Percentiles rank a stretch among this genome's conserved stretches.
phyloP scores from a whole-genome alignment of 2,888 invertebrate genomes.

The Drosophila kambysellisi region DNA sequence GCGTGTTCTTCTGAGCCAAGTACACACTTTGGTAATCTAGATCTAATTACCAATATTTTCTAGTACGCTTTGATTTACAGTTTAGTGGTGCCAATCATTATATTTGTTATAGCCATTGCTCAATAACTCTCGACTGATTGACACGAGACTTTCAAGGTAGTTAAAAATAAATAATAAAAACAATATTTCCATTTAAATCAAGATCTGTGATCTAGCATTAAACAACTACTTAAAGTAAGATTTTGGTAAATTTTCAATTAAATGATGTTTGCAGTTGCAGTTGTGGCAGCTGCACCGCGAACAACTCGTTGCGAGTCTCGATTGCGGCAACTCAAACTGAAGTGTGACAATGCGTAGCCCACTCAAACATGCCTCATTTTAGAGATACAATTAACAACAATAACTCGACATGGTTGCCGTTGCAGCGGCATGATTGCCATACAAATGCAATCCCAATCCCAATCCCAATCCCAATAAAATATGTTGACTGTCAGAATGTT shows the following conservation, averaged over 20 bases:
- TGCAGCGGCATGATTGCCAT: conserved; percentile 9
- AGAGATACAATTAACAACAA: conserved; percentile 68
- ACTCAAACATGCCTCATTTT: conserved; percentile 52
- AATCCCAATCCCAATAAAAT: conserved; percentile 75
- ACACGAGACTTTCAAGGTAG: neutral
- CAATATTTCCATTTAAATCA: neutral
- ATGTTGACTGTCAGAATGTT: conserved; percentile 63
- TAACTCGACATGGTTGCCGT: conserved; percentile 38
- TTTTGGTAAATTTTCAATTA: neutral
- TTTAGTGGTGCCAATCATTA: conserved; percentile 13
- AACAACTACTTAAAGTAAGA: neutral
- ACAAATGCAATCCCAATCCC: conserved; percentile 63
- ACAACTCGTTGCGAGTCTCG: conserved; percentile 8
- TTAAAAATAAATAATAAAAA: neutral
- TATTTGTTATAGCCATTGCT: neutral
- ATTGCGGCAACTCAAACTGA: conserved; percentile 46
- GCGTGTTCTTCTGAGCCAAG: conserved; percentile 32
- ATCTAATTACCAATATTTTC: conserved; percentile 45
- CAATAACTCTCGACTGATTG: no score
- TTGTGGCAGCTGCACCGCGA: conserved; percentile 28
- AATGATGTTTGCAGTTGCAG: conserved; percentile 10
- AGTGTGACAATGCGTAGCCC: conserved; percentile 71
- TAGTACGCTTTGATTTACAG: conserved; percentile 22
- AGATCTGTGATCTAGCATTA: neutral
- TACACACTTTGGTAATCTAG: conserved; percentile 44